These are phyloP conservation scores for Chelonus insularis DNA, from an alignment of 1,140 invertebrate genomes.

Conservation along the genomic window DNA sequence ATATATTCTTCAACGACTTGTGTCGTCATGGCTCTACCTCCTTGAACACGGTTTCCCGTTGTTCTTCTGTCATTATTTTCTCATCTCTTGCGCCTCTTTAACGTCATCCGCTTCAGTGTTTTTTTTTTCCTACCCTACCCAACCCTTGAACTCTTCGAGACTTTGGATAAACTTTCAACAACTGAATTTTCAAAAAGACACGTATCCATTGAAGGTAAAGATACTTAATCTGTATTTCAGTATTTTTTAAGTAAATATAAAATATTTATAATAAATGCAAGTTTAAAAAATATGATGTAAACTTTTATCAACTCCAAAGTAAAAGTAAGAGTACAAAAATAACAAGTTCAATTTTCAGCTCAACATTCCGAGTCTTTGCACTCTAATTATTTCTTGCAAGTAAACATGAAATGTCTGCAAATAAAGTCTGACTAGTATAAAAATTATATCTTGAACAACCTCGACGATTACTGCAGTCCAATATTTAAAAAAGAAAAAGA, in stretches of 20 bases:
- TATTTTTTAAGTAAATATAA: neutral
- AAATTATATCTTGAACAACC: neutral
- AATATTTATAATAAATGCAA: neutral
- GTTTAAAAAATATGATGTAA: too few species aligned
- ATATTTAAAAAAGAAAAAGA: too few species aligned
- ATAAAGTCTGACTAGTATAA: neutral
- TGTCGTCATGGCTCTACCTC: slow-evolving; percentile 3
- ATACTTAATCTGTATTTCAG: slow-evolving; percentile 11
- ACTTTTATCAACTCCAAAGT: too few species aligned
- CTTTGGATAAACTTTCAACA: slow-evolving; percentile 18
- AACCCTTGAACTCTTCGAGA: slow-evolving; percentile 12
- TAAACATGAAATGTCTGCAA: slow-evolving; percentile 7
- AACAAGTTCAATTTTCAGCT: neutral
- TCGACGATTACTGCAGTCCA: neutral
- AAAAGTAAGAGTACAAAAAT: neutral
- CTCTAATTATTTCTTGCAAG: slow-evolving; percentile 10
- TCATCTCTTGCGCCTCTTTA: slow-evolving; percentile 21
- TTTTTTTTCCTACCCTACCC: neutral
- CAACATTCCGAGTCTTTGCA: neutral
- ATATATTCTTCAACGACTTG: slow-evolving; percentile 20
- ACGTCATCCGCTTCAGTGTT: slow-evolving; percentile 10
- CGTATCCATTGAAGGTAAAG: slow-evolving; percentile 11
- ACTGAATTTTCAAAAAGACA: slow-evolving; percentile 13
- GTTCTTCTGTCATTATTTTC: slow-evolving; percentile 24
- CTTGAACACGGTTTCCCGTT: slow-evolving; percentile 10